phyloP scores from a whole-genome alignment of 2,797 vertebrate species.

The Urosaurus nigricauda region DNA sequence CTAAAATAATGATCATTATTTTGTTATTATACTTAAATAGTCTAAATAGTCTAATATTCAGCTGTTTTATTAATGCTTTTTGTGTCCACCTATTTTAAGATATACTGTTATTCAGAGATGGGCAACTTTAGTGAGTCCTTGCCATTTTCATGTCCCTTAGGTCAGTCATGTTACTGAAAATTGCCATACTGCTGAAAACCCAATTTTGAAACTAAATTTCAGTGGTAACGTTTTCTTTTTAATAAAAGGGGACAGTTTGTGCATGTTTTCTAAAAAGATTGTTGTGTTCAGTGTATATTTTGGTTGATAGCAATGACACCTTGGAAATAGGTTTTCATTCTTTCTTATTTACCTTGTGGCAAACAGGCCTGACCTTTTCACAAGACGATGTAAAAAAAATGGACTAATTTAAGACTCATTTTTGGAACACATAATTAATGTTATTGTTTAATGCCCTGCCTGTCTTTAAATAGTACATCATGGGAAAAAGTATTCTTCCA shows the following conservation, averaged over 20 bases:
- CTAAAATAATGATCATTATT: neutral
- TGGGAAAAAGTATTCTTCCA: slow-evolving; percentile 69
- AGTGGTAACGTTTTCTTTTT: neutral
- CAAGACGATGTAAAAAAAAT: neutral
- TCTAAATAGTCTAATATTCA: too few relatives aligned
- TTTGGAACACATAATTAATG: slow-evolving; percentile 44
- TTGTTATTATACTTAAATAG: too few relatives aligned
- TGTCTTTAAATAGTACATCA: slow-evolving; percentile 67
- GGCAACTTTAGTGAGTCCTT: too few relatives aligned
- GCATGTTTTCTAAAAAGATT: neutral
- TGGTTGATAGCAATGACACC: neutral
- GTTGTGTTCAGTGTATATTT: neutral
- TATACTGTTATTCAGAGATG: neutral
- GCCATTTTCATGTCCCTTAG: too few relatives aligned
- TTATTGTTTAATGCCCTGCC: slow-evolving; percentile 64
- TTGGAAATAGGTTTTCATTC: neutral
- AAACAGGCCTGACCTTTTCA: neutral
- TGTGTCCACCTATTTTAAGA: neutral
- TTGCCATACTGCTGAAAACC: too few relatives aligned
- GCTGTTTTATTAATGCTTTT: too few relatives aligned
- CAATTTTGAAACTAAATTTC: too few relatives aligned
- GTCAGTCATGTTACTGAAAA: too few relatives aligned
- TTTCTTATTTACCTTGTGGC: neutral
- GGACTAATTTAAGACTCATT: slow-evolving; percentile 31
- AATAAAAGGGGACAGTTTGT: neutral